Conservation (phyloP, 2,888 invertebrate species). For the Spialia ferax region DNA sequence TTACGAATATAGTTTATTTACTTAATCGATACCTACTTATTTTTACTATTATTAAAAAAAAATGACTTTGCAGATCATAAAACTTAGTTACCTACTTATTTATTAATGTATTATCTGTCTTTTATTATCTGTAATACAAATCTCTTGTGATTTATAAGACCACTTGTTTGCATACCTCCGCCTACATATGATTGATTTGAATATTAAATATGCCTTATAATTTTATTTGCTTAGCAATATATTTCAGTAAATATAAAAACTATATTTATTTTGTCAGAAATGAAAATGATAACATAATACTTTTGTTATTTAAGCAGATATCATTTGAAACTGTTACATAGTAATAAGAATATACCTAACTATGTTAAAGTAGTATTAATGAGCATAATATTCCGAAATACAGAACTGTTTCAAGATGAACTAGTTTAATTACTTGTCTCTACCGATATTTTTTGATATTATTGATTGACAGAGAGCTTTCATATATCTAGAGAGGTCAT, state of each 20-base stretch:
- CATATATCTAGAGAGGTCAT: no score
- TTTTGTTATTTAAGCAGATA: background rate
- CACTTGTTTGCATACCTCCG: no score
- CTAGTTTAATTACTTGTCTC: constrained; percentile 49
- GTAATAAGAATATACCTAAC: background rate
- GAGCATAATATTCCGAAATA: constrained; percentile 55
- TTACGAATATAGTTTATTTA: background rate
- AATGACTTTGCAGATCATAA: no score
- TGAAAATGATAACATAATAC: background rate
- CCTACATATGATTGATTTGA: no score
- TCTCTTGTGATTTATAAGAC: background rate
- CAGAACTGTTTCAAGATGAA: constrained; percentile 61
- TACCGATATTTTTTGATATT: no score
- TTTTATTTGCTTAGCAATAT: no score
- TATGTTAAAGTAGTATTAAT: constrained; percentile 10
- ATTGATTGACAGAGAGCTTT: no score
- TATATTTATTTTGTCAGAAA: no score
- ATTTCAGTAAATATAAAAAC: no score
- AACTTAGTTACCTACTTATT: no score
- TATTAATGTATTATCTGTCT: background rate
- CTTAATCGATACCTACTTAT: no score
- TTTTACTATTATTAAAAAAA: no score
- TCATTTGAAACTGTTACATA: background rate
- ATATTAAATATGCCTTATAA: background rate
- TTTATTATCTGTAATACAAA: background rate